These are phyloP conservation scores for Sympetrum striolatum DNA, from an alignment of 2,888 invertebrate species.

Conservation along the genomic window DNA sequence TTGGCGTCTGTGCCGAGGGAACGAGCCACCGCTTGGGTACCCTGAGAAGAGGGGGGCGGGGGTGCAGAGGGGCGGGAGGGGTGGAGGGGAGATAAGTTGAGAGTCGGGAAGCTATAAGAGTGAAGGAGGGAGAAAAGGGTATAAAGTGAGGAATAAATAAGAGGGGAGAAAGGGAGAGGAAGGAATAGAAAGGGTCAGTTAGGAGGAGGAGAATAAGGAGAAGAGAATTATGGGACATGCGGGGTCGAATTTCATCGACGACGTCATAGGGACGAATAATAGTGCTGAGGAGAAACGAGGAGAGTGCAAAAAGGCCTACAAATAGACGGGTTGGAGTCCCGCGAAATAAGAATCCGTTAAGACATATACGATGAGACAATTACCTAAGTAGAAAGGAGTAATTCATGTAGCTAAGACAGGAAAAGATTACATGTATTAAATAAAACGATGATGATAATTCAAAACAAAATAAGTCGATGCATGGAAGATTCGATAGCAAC, in stretches of 20 bases:
- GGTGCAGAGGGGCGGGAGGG: slow-evolving; percentile 43
- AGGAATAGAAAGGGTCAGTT: not conserved
- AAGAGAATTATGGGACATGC: not conserved
- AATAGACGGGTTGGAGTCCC: not conserved
- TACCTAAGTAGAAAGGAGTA: too few relatives aligned
- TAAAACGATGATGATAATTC: too few relatives aligned
- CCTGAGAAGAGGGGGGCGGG: slow-evolving; percentile 16
- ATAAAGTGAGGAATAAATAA: not conserved
- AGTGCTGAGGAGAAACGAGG: not conserved
- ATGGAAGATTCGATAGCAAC: too few relatives aligned
- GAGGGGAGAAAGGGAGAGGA: not conserved
- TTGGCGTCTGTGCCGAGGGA: slow-evolving; percentile 37
- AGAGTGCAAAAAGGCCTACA: not conserved
- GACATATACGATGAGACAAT: not conserved
- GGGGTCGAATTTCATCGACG: not conserved
- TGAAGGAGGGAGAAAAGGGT: not conserved
- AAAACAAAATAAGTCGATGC: too few relatives aligned
- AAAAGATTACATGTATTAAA: too few relatives aligned
- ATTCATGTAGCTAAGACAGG: too few relatives aligned
- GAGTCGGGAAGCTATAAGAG: not conserved
- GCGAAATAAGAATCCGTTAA: not conserved
- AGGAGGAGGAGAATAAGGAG: not conserved
- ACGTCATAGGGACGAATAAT: not conserved
- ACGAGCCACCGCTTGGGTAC: slow-evolving; percentile 44
- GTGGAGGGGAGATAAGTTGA: not conserved